Evolutionary conservation across 2,113 vertebrate species (phyloP).

Genomic region (Otolemur garnettii): DNA sequence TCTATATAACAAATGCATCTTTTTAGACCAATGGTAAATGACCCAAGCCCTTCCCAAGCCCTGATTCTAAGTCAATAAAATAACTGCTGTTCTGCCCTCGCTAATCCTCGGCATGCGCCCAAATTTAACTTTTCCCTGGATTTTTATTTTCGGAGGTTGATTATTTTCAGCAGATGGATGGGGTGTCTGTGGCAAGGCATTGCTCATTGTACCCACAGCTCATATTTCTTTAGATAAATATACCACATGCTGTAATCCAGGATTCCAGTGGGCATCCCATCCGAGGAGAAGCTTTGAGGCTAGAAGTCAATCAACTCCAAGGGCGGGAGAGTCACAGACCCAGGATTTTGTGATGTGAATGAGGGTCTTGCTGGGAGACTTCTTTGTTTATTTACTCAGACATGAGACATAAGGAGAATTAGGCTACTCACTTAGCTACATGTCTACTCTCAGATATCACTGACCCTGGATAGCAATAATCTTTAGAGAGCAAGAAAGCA

Average conservation of each 20-base stretch:
- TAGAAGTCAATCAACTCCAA: conserved; percentile 45
- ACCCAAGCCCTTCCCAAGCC: neutral
- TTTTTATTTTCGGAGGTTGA: conserved; percentile 70
- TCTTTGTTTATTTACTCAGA: conserved; percentile 68
- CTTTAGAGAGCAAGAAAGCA: conserved; percentile 6
- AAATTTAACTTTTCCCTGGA: conserved; percentile 67
- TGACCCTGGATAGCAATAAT: neutral
- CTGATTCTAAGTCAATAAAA: conserved; percentile 60
- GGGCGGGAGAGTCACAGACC: neutral
- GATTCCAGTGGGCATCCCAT: conserved; percentile 49
- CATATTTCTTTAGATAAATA: conserved; percentile 82
- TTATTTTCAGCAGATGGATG: conserved; percentile 82
- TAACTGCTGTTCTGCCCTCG: conserved; percentile 4
- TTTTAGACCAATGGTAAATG: neutral
- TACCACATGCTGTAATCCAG: conserved; percentile 58
- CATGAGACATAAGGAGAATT: neutral
- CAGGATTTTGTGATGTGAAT: conserved; percentile 19
- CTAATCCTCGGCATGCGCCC: conserved; percentile 66
- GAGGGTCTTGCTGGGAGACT: neutral
- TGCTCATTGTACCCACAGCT: conserved; percentile 71
- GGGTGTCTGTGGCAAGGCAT: conserved; percentile 69
- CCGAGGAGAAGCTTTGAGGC: conserved; percentile 63
- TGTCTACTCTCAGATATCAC: neutral
- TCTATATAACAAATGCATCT: neutral
- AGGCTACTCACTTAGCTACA: neutral